Conservation (phyloP, 2,113 vertebrate species). For the Oreochromis tanganicae region DNA sequence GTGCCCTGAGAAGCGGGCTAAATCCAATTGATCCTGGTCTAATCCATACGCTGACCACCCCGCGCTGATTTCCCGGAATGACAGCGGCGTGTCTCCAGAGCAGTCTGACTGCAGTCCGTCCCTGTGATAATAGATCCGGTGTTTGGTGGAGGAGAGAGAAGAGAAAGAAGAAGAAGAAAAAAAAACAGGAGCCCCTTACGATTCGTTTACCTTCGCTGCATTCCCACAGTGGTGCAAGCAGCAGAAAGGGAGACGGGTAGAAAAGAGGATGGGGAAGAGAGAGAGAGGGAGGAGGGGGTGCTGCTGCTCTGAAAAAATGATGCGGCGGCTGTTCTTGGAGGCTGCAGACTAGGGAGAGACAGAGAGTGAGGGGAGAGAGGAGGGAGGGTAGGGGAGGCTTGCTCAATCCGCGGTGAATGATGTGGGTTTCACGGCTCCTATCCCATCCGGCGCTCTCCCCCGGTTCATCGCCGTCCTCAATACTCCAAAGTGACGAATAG, state of each 20-base stretch:
- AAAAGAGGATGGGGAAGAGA: constrained; percentile 27
- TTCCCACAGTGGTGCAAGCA: constrained; percentile 74
- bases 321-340: constrained; percentile 77
- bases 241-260: constrained; percentile 57
- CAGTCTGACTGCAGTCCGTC: constrained; percentile 31
- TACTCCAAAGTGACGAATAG: constrained; percentile 50
- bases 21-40: constrained; percentile 62
- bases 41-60: constrained; percentile 17
- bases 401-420: constrained; percentile 61
- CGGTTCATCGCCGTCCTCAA: constrained; percentile 40
- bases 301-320: constrained; percentile 71
- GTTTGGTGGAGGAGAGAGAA: background rate
- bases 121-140: constrained; percentile 29
- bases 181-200: background rate
- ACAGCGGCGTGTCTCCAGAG: constrained; percentile 27
- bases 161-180: background rate
- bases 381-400: background rate
- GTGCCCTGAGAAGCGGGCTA: constrained; percentile 24
- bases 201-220: constrained; percentile 64
- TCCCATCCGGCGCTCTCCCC: constrained; percentile 49
- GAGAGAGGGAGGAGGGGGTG: constrained; percentile 28
- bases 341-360: constrained; percentile 68
- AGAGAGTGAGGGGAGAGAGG: background rate
- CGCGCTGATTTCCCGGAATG: constrained; percentile 14
- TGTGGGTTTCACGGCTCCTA: constrained; percentile 61